These are phyloP conservation scores for Monomorium pharaonis DNA, from an alignment of 1,140 invertebrate genomes.

Conservation along the genomic window DNA sequence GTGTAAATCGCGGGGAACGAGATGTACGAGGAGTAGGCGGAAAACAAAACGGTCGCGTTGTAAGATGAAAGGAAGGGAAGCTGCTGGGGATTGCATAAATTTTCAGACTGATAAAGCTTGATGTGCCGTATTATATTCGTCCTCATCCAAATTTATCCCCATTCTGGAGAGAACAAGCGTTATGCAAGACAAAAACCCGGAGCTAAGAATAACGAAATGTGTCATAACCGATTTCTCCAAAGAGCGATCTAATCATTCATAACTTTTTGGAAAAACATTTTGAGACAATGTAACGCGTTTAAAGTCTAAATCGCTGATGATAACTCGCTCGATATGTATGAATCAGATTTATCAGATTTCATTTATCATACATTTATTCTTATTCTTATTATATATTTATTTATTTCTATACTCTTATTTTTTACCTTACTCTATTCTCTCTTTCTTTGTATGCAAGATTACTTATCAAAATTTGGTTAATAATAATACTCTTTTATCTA, in stretches of 20 bases:
- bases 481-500: not conserved
- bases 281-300: not conserved
- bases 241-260: not conserved
- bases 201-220: constrained; percentile 27
- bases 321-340: not conserved
- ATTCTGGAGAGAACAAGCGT: not conserved
- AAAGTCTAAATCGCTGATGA: not conserved
- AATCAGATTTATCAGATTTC: not conserved
- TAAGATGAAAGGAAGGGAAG: constrained; percentile 33
- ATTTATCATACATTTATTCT: not conserved
- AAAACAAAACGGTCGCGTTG: constrained; percentile 30
- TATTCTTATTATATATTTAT: not conserved
- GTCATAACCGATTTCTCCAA: not conserved
- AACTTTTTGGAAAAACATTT: not conserved
- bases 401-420: no score
- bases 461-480: not conserved
- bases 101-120: constrained; percentile 35
- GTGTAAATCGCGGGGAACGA: not conserved
- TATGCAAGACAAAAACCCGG: constrained; percentile 7
- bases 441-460: not conserved
- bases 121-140: constrained; percentile 6
- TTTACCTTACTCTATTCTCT: not conserved
- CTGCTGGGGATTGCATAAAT: constrained; percentile 45
- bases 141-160: constrained; percentile 40
- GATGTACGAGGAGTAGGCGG: not conserved